phyloP scores from a whole-genome alignment of 2,113 vertebrate genomes.

The Seriola rivoliana region DNA sequence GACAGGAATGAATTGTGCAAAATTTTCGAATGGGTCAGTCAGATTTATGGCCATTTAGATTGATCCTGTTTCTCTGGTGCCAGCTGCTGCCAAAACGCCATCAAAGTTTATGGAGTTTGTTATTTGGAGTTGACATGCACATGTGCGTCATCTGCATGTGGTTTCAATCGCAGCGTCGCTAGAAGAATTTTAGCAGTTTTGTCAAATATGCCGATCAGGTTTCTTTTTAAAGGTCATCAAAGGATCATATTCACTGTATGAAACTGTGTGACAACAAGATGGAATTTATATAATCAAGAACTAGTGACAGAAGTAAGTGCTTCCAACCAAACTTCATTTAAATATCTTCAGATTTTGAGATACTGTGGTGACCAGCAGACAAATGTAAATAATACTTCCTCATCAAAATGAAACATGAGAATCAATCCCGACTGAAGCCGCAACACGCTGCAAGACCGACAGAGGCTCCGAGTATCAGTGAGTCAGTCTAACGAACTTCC shows the following conservation, averaged over 20 bases:
- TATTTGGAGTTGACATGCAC: too few relatives aligned
- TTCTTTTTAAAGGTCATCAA: too few relatives aligned
- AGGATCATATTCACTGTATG: too few relatives aligned
- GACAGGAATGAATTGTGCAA: not conserved
- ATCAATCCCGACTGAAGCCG: not conserved
- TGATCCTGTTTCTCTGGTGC: not conserved
- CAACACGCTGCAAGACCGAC: not conserved
- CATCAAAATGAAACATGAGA: too few relatives aligned
- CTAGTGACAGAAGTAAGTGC: too few relatives aligned
- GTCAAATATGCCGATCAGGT: too few relatives aligned
- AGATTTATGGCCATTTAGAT: not conserved
- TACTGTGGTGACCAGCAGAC: not conserved
- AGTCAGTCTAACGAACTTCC: slow-evolving; percentile 1
- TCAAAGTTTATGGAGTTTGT: not conserved
- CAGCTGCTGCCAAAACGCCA: not conserved
- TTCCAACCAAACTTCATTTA: too few relatives aligned
- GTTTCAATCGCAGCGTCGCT: not conserved
- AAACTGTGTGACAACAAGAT: too few relatives aligned
- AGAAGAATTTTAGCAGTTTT: not conserved
- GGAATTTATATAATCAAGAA: too few relatives aligned
- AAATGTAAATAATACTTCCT: not conserved
- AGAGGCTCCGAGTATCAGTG: not conserved
- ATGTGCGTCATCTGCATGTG: not conserved
- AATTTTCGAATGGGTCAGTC: not conserved
- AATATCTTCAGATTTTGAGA: not conserved